Evolutionary conservation across 2,888 invertebrate species (phyloP).

Genomic region (Vanessa cardui): DNA sequence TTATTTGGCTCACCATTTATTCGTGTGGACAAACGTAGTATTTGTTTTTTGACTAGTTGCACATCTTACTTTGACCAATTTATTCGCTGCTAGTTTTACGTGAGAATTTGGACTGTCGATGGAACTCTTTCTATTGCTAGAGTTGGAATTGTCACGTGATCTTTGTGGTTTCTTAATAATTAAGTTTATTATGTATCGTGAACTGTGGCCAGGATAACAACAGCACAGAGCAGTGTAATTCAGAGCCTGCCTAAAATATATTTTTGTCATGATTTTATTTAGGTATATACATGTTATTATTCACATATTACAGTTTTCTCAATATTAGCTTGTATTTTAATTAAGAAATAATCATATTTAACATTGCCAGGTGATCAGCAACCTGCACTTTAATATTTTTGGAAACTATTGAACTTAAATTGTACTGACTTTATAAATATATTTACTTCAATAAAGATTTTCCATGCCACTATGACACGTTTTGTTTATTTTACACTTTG

Average conservation of each 20-base stretch:
- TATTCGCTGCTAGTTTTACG: conserved; percentile 67
- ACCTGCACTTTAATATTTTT: conserved; percentile 85
- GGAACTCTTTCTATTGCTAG: conserved; percentile 47
- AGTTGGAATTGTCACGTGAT: conserved; percentile 71
- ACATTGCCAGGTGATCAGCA: conserved; percentile 84
- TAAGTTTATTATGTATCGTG: conserved; percentile 73
- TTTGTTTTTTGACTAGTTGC: conserved; percentile 69
- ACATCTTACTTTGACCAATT: conserved; percentile 80
- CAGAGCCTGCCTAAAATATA: conserved; percentile 83
- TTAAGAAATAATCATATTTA: conserved; percentile 84
- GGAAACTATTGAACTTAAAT: conserved; percentile 85
- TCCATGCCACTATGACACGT: conserved; percentile 77
- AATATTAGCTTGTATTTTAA: conserved; percentile 84
- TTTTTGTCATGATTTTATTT: conserved; percentile 84
- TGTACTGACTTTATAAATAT: conserved; percentile 85
- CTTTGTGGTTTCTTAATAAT: conserved; percentile 70
- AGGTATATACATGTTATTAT: conserved; percentile 83
- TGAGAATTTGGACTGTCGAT: conserved; percentile 65
- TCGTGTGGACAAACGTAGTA: conserved; percentile 61
- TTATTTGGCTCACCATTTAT: conserved; percentile 47
- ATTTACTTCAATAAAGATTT: conserved; percentile 85
- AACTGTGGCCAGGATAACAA: conserved; percentile 81
- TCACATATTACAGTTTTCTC: conserved; percentile 84
- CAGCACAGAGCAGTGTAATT: conserved; percentile 79
- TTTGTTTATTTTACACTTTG: conserved; percentile 51